phyloP scores from a whole-genome alignment of 30 jellyfish, hydroid and myxozoan genomes.

The Pelagia noctiluca region DNA sequence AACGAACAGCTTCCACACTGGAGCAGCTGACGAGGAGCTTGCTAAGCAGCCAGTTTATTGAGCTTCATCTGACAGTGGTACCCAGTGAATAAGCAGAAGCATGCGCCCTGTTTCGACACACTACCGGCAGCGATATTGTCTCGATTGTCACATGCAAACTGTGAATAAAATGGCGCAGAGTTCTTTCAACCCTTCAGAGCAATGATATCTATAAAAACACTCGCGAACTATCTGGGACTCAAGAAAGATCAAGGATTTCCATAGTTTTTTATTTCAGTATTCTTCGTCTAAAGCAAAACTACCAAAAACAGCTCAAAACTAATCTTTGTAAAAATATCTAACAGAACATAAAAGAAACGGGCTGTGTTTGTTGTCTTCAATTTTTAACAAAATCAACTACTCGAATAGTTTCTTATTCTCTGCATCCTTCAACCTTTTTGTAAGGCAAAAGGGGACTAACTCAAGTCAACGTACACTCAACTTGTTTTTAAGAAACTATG shows the following conservation, averaged over 20 bases:
- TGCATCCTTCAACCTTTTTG: too few relatives aligned
- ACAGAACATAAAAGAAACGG: too few relatives aligned
- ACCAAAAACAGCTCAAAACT: neutral
- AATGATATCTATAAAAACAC: neutral
- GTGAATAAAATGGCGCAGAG: conserved; percentile 55
- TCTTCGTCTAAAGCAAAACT: neutral
- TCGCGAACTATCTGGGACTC: neutral
- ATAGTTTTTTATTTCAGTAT: neutral
- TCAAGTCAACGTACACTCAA: too few relatives aligned
- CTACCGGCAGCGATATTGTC: conserved; percentile 58
- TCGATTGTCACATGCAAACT: conserved; percentile 76
- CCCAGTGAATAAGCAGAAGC: neutral
- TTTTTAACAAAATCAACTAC: too few relatives aligned
- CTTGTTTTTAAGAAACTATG: too few relatives aligned
- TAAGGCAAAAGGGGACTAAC: too few relatives aligned
- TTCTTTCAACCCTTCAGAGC: conserved; percentile 11
- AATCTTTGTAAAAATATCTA: too few relatives aligned
- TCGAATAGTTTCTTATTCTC: too few relatives aligned
- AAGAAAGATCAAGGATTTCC: conserved; percentile 11
- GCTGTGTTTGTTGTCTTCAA: too few relatives aligned
- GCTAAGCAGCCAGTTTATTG: too few relatives aligned
- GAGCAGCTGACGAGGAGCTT: neutral
- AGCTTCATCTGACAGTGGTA: neutral
- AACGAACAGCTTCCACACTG: neutral
- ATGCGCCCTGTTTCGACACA: conserved; percentile 62